Evolutionary conservation across 2,113 vertebrate genomes (phyloP).

Genomic region (Spilogale gracilis): DNA sequence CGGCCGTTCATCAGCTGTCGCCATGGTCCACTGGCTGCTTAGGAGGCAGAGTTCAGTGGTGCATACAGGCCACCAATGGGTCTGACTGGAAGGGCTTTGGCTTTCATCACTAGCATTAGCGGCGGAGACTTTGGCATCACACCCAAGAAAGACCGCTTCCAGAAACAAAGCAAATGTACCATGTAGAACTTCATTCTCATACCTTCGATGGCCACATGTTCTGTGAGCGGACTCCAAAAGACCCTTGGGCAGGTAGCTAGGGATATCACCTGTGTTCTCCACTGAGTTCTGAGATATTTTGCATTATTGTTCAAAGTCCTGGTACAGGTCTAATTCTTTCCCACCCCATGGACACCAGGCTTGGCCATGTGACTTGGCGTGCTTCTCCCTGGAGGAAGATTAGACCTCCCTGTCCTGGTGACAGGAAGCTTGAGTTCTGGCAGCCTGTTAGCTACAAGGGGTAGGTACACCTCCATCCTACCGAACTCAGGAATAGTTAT

Average conservation of each 20-base stretch:
- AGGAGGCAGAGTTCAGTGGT: slow-evolving; percentile 27
- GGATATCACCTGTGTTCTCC: neutral
- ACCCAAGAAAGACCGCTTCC: neutral
- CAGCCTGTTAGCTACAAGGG: neutral
- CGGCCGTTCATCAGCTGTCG: slow-evolving; percentile 63
- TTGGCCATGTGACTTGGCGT: neutral
- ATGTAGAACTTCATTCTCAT: neutral
- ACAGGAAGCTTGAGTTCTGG: neutral
- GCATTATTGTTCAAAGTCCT: neutral
- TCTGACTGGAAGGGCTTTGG: neutral
- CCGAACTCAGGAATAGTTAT: neutral
- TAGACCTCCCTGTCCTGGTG: too few relatives aligned
- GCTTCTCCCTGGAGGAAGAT: neutral
- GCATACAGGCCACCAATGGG: slow-evolving; percentile 43
- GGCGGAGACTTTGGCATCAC: neutral
- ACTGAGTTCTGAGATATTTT: neutral
- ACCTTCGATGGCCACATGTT: neutral
- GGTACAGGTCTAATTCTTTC: neutral
- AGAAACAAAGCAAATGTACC: slow-evolving; percentile 30
- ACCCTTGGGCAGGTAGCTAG: neutral
- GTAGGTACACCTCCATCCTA: neutral
- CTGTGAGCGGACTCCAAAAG: neutral
- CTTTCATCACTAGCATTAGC: neutral
- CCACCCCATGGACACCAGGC: neutral
- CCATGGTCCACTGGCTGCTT: slow-evolving; percentile 38